These are phyloP conservation scores for Rhabdornis inornatus DNA, from an alignment of 2,113 vertebrate genomes.

Conservation along the genomic window DNA sequence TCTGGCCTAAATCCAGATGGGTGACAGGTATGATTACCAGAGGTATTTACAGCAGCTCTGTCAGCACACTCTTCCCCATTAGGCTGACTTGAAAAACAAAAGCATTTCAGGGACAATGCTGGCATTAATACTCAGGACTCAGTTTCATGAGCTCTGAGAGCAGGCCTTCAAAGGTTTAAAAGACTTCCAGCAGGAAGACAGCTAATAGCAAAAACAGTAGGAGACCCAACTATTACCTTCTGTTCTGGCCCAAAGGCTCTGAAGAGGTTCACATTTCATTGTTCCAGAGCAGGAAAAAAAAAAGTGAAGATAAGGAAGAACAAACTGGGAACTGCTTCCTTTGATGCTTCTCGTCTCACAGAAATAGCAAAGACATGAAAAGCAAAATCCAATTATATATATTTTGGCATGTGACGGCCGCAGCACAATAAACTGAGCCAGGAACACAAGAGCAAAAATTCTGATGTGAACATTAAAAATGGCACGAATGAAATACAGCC, in stretches of 20 bases:
- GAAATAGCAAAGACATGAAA: neutral
- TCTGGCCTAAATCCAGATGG: neutral
- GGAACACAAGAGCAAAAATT: neutral
- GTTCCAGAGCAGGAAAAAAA: neutral
- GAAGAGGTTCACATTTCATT: neutral
- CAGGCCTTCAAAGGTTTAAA: neutral
- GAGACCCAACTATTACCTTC: neutral
- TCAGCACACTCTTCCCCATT: neutral
- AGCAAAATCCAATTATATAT: slow-evolving; percentile 1
- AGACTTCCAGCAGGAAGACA: neutral
- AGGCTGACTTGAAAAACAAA: neutral
- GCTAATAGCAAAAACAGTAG: neutral
- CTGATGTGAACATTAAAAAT: neutral
- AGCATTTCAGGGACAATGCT: neutral
- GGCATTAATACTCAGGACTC: neutral
- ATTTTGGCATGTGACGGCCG: neutral
- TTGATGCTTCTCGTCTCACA: slow-evolving; percentile 2
- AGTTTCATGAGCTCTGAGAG: neutral
- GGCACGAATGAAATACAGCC: neutral
- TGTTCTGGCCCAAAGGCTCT: neutral
- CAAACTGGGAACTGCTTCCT: neutral
- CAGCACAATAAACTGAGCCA: neutral
- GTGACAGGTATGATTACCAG: neutral
- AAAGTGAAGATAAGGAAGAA: neutral
- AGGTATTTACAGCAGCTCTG: neutral